Evolutionary conservation across 2,888 invertebrate species (phyloP).

Genomic region (Cactoblastis cactorum): DNA sequence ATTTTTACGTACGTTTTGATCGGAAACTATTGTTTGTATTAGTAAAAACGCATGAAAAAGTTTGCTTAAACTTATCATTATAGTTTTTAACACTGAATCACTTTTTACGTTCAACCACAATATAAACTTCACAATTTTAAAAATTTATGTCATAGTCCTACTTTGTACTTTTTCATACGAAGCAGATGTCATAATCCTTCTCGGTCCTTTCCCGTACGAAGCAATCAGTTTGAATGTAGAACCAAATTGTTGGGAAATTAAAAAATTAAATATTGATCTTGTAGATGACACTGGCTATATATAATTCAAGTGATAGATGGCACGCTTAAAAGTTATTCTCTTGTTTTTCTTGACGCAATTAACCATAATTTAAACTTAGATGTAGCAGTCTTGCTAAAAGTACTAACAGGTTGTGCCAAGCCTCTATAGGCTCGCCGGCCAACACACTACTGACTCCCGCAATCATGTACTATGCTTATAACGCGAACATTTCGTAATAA

Average conservation of each 20-base stretch:
- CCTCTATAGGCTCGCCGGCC: not conserved
- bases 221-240: no score
- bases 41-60: not conserved
- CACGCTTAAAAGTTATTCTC: not conserved
- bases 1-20: constrained; percentile 12
- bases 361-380: not conserved
- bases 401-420: constrained; percentile 1
- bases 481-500: constrained; percentile 4
- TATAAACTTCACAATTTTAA: no score
- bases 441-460: not conserved
- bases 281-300: not conserved
- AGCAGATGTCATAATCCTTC: no score
- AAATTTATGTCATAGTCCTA: no score
- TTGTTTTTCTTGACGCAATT: constrained; percentile 1
- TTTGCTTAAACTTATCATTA: not conserved
- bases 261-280: not conserved
- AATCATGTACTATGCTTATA: constrained; percentile 5
- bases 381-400: not conserved
- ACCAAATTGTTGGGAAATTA: not conserved
- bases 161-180: no score
- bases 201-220: no score
- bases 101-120: no score
- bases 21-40: not conserved
- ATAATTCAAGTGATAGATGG: not conserved
- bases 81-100: not conserved